These are phyloP conservation scores for Sphaeramia orbicularis DNA, from an alignment of 2,797 vertebrate species.

Conservation along the genomic window DNA sequence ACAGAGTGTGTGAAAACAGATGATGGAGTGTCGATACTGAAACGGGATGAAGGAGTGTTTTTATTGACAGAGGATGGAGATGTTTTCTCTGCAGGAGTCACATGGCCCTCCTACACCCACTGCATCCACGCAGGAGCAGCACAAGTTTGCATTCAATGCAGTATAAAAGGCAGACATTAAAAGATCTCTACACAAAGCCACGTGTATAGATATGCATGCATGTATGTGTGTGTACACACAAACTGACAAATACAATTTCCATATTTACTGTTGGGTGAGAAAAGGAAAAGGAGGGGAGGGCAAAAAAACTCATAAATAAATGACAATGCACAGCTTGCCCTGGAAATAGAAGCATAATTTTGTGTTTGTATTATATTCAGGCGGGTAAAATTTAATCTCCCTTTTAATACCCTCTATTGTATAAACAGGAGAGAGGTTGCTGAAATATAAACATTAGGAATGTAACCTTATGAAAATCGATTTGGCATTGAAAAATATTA, in stretches of 20 bases:
- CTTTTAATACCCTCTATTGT: slow-evolving; percentile 93
- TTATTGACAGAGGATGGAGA: slow-evolving; percentile 62
- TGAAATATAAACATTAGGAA: slow-evolving; percentile 89
- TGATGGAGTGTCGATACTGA: slow-evolving; percentile 64
- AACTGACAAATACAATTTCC: slow-evolving; percentile 94
- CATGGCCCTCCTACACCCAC: slow-evolving; percentile 49
- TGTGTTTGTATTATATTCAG: slow-evolving; percentile 94
- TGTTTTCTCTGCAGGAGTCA: slow-evolving; percentile 54
- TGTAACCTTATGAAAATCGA: slow-evolving; percentile 93
- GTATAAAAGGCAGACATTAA: slow-evolving; percentile 72
- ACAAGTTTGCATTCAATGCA: slow-evolving; percentile 59
- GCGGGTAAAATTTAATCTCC: slow-evolving; percentile 95
- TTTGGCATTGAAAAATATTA: slow-evolving; percentile 91
- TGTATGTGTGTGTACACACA: slow-evolving; percentile 80
- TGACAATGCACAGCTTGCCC: slow-evolving; percentile 91
- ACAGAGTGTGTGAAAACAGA: slow-evolving; percentile 56
- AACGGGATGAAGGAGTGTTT: slow-evolving; percentile 56
- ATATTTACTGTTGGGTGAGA: slow-evolving; percentile 90
- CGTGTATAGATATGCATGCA: slow-evolving; percentile 65
- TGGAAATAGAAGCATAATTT: slow-evolving; percentile 95
- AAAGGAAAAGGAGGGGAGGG: slow-evolving; percentile 80
- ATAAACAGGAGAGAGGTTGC: slow-evolving; percentile 88
- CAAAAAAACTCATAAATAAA: slow-evolving; percentile 96
- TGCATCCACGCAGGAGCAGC: slow-evolving; percentile 45
- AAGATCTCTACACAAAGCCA: slow-evolving; percentile 65